Evolutionary conservation across 2,797 vertebrate genomes (phyloP).

Genomic region (Hephaestus fuliginosus): DNA sequence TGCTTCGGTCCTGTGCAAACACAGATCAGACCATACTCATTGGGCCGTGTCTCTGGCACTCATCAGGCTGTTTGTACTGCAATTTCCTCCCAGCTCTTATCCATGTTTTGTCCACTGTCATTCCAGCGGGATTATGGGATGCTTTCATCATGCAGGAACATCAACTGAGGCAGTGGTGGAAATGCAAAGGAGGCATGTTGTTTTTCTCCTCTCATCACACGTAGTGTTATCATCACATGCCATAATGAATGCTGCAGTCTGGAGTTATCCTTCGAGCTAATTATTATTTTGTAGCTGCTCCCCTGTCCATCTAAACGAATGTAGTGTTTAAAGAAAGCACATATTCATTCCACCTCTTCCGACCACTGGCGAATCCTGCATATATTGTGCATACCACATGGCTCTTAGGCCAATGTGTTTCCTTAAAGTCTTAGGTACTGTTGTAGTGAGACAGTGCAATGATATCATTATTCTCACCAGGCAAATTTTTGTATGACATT

Average conservation of each 20-base stretch:
- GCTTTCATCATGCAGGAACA: slow-evolving; percentile 83
- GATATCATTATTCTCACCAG: neutral
- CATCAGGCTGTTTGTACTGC: slow-evolving; percentile 83
- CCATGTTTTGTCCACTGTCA: slow-evolving; percentile 85
- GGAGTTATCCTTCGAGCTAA: slow-evolving; percentile 63
- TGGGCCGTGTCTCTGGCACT: slow-evolving; percentile 81
- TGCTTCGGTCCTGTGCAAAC: slow-evolving; percentile 81
- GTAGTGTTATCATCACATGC: slow-evolving; percentile 76
- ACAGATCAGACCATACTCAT: slow-evolving; percentile 79
- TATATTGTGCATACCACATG: neutral
- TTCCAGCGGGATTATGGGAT: slow-evolving; percentile 80
- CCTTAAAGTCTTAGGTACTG: neutral
- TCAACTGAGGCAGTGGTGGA: slow-evolving; percentile 69
- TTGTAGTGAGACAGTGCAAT: neutral
- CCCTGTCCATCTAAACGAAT: slow-evolving; percentile 64
- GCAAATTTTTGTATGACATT: neutral
- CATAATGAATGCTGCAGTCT: slow-evolving; percentile 66
- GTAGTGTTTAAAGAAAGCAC: slow-evolving; percentile 36
- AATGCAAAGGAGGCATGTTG: slow-evolving; percentile 74
- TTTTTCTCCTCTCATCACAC: slow-evolving; percentile 76
- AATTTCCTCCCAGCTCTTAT: slow-evolving; percentile 84
- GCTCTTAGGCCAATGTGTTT: neutral
- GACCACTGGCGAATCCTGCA: slow-evolving; percentile 22
- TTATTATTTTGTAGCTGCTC: slow-evolving; percentile 70
- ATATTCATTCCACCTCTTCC: slow-evolving; percentile 42